phyloP scores from a whole-genome alignment of 2,888 invertebrate genomes.

The Lacanobia oleracea region DNA sequence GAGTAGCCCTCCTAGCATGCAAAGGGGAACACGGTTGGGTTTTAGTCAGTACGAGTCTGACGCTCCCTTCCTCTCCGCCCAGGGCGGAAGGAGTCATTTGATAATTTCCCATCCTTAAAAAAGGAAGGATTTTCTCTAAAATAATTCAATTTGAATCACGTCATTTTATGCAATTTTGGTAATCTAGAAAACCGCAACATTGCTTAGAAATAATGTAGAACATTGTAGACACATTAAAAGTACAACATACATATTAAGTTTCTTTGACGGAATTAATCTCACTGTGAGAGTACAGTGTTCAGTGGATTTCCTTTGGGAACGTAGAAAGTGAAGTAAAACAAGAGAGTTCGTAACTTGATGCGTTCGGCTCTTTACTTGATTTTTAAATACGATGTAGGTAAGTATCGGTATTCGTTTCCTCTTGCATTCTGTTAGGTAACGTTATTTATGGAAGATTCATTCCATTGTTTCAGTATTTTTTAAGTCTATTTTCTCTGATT shows the following conservation, averaged over 20 bases:
- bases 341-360: constrained; percentile 9
- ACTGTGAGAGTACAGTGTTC: constrained; percentile 15
- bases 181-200: too few relatives aligned
- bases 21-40: too few relatives aligned
- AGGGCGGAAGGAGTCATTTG: too few relatives aligned
- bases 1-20: too few relatives aligned
- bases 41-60: too few relatives aligned
- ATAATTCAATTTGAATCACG: too few relatives aligned
- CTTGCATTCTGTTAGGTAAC: not conserved
- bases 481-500: too few relatives aligned
- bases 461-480: too few relatives aligned
- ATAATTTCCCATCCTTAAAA: too few relatives aligned
- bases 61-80: too few relatives aligned
- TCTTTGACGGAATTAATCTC: constrained; percentile 22
- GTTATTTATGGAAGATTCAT: not conserved
- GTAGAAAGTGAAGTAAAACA: constrained; percentile 38
- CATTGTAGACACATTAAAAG: constrained; percentile 3
- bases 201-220: not conserved
- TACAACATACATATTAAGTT: constrained; percentile 14
- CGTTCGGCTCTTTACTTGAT: not conserved
- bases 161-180: too few relatives aligned
- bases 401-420: not conserved
- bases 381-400: constrained; percentile 11
- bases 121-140: too few relatives aligned
- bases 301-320: constrained; percentile 53